These are phyloP conservation scores for Coptodon bakossiorum DNA, from an alignment of 2,113 vertebrate species.

Conservation along the genomic window DNA sequence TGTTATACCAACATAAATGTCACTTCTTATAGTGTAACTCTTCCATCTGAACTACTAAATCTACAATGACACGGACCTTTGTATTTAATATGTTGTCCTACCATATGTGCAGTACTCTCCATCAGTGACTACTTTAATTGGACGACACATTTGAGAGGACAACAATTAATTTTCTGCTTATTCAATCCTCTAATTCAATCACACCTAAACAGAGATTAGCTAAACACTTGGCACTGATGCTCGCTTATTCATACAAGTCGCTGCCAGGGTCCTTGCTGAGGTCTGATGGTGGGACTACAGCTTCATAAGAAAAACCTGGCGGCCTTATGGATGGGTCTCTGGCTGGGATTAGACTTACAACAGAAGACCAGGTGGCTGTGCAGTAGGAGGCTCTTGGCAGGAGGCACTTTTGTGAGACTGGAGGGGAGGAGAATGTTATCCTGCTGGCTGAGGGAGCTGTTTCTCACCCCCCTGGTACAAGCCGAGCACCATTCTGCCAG, in stretches of 20 bases:
- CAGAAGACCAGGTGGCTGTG: conserved; percentile 58
- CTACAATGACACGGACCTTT: neutral
- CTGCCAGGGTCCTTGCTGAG: conserved; percentile 29
- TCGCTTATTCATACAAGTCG: conserved; percentile 1
- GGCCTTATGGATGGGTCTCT: conserved; percentile 27
- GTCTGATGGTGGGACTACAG: conserved; percentile 27
- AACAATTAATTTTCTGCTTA: conserved; percentile 14
- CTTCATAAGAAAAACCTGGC: conserved; percentile 33
- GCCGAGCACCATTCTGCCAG: conserved; percentile 46
- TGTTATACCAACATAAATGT: neutral
- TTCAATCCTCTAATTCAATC: conserved; percentile 35
- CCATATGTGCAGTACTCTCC: neutral
- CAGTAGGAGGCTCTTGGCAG: conserved; percentile 58
- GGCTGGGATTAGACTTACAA: conserved; percentile 30
- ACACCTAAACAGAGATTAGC: conserved; percentile 35
- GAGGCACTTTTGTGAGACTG: conserved; percentile 36
- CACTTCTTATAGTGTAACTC: neutral
- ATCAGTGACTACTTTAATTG: neutral
- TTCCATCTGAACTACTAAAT: neutral
- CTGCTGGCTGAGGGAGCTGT: conserved; percentile 50
- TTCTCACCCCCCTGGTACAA: conserved; percentile 46
- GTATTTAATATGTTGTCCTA: neutral
- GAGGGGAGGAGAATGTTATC: conserved; percentile 40
- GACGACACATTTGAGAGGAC: neutral
- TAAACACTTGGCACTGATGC: conserved; percentile 25